phyloP scores from a whole-genome alignment of 2,113 vertebrate species.

The Gymnorhina tibicen region DNA sequence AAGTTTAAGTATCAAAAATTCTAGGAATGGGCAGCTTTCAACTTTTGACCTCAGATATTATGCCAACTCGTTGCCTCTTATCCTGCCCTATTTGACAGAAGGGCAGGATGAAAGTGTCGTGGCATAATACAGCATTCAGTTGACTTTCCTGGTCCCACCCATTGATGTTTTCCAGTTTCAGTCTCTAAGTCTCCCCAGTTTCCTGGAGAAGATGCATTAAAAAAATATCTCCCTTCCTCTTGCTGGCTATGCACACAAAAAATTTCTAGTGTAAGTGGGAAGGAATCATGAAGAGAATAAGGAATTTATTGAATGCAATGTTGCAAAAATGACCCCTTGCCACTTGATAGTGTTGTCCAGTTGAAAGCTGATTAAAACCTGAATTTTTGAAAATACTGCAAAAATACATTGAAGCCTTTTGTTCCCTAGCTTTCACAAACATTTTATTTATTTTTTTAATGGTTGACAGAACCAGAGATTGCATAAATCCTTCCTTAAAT shows the following conservation, averaged over 20 bases:
- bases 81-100: slow-evolving; percentile 17
- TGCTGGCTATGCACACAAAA: background rate
- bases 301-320: background rate
- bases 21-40: slow-evolving; percentile 21
- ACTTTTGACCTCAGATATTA: slow-evolving; percentile 16
- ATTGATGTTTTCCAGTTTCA: slow-evolving; percentile 23
- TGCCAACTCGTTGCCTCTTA: slow-evolving; percentile 4
- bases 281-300: background rate
- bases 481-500: background rate
- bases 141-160: slow-evolving; percentile 37
- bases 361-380: background rate
- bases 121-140: slow-evolving; percentile 17
- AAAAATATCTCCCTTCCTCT: background rate
- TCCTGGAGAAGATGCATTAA: slow-evolving; percentile 20
- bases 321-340: background rate
- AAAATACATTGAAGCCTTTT: background rate
- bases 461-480: background rate
- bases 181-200: background rate
- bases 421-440: background rate
- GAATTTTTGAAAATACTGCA: background rate
- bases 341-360: background rate
- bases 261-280: background rate
- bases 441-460: background rate
- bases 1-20: background rate
- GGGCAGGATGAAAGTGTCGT: slow-evolving; percentile 10